These are phyloP conservation scores for Eumeta japonica DNA, from an alignment of 1,140 invertebrate genomes.

Conservation along the genomic window DNA sequence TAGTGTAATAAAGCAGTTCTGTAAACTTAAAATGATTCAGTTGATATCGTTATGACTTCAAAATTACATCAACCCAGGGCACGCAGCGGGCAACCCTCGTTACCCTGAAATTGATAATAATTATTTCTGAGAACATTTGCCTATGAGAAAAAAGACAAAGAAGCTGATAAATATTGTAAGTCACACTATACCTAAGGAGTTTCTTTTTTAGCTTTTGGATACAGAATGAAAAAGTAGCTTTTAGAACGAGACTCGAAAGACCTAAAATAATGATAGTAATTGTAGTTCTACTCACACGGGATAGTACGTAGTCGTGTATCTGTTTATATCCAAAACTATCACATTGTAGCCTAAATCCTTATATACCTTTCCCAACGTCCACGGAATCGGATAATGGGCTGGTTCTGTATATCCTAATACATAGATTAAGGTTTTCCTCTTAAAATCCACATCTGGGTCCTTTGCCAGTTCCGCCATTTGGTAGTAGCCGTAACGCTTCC, in stretches of 20 bases:
- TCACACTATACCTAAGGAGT: background rate
- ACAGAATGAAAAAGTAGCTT: no score
- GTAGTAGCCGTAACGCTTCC: conserved; percentile 7
- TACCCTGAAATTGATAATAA: no score
- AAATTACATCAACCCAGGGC: no score
- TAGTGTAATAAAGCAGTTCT: no score
- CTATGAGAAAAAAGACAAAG: no score
- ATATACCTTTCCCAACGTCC: background rate
- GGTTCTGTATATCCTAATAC: conserved; percentile 1
- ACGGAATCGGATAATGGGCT: background rate
- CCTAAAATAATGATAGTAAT: background rate
- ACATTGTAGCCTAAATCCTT: background rate
- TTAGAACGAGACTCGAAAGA: no score
- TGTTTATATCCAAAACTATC: background rate
- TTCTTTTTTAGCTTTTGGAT: no score
- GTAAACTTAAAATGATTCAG: no score
- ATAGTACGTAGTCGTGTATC: background rate
- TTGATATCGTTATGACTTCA: no score
- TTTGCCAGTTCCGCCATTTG: background rate
- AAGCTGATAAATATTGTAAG: no score
- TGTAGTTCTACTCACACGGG: background rate
- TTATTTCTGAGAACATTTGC: no score
- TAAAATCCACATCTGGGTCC: background rate
- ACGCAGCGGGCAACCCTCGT: no score
- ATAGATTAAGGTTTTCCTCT: conserved; percentile 1